Base-by-base conservation (phyloP, 2,797 vertebrate species). In the Prionace glauca region DNA sequence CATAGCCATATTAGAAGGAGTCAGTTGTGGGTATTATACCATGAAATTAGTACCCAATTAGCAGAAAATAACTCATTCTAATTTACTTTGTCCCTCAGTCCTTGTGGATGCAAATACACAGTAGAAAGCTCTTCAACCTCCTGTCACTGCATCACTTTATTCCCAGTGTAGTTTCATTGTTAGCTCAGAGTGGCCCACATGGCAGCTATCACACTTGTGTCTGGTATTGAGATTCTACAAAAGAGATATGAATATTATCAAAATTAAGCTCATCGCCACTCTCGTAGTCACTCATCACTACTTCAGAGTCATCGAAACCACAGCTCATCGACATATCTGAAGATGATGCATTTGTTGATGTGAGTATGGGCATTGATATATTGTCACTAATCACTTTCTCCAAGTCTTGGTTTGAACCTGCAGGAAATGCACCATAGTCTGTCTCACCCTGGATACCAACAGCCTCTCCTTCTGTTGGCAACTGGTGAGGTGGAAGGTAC, bases 401-500 rank as follows among this genome's bases (percentile, higher is more conserved):
- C 10, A 97, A 29, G 90, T 96, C 96, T 90, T 96, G 97, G 97
- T 97, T 97, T 95, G 97, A 96, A 96, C 96, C 97, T 96, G 96
- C 96, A 20, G 97, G 97, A 96, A 98, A 98, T 97, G 98, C 97
- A 97, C 98, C 97, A 97, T 98, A 97, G 92, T 98, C 97, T 0
- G 96, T 97, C 96, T 96, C 90, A 62, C 97, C 95, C 0, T 97
- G 97, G 60, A 97, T 96, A 95, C 96, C 97, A 36, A 96, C 29
- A 50, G 96, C 96, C 96, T 98, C 98, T 0, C 96, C 96, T 96
- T 98, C 98, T 0, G 97, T 97, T 65, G 99, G 99, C 96, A 98
- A 98, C 84, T 98, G 98, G 96, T 99, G 99, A 36, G 99, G 98
- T 22, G 99, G 99, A 96, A 99, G 98, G 96, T 99, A 99, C 60